phyloP scores from a whole-genome alignment of 2,888 invertebrate genomes.

The Linnaemya vulpina region DNA sequence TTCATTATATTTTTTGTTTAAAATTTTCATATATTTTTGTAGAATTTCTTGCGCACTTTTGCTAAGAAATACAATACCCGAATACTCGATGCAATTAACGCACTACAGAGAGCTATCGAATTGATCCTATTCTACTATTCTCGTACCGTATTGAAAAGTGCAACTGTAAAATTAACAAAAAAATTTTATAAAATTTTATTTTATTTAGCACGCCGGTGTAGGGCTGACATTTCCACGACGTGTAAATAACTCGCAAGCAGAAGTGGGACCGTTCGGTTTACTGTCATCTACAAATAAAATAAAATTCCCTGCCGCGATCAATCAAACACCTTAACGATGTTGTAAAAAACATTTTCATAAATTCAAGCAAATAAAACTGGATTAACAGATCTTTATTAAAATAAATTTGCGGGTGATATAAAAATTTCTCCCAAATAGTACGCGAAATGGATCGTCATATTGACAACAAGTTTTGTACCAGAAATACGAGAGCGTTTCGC shows the following conservation, averaged over 20 bases:
- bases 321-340: slow-evolving; percentile 71
- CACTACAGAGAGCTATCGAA: no score
- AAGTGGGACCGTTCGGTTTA: background rate
- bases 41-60: no score
- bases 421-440: slow-evolving; percentile 44
- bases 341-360: slow-evolving; percentile 71
- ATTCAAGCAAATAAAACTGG: slow-evolving; percentile 41
- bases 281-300: background rate
- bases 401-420: slow-evolving; percentile 48
- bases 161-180: no score
- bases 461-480: slow-evolving; percentile 30
- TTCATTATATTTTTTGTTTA: no score
- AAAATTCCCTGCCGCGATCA: slow-evolving; percentile 18
- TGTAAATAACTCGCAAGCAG: slow-evolving; percentile 1
- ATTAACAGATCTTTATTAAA: slow-evolving; percentile 28
- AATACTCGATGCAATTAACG: no score
- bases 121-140: no score
- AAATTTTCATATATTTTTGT: no score
- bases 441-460: slow-evolving; percentile 8
- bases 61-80: no score
- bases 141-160: no score
- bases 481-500: slow-evolving; percentile 53
- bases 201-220: background rate
- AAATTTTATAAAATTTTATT: no score
- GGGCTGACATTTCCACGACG: slow-evolving; percentile 16